Percentiles rank a stretch among this genome's conserved stretches.
These are phyloP conservation scores for Pemphigus obesinymphae DNA, from an alignment of 1,140 invertebrate species.

Conservation along the genomic window DNA sequence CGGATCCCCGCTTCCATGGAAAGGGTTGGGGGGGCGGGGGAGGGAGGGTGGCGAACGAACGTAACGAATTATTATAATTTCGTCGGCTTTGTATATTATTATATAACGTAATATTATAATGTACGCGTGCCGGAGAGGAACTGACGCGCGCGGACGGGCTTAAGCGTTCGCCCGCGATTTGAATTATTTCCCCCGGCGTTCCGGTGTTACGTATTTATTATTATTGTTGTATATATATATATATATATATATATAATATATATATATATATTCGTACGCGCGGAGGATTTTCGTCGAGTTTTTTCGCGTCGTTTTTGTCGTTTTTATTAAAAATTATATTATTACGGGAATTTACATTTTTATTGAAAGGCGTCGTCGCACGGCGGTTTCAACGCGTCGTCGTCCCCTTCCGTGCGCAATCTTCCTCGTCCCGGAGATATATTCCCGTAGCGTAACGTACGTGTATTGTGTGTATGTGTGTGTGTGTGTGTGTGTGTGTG, in stretches of 20 bases:
- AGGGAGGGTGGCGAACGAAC: background rate
- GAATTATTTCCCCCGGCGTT: background rate
- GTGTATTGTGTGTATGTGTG: background rate
- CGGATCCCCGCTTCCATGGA: no score
- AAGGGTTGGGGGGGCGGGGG: no score
- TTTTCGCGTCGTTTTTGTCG: background rate
- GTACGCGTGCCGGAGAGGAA: background rate
- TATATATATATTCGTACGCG: background rate
- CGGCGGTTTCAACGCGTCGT: background rate
- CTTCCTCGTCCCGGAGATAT: background rate
- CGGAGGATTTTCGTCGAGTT: background rate
- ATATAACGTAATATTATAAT: background rate
- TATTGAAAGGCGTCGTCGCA: slow-evolving; percentile 31
- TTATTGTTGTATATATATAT: background rate
- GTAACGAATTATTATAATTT: background rate
- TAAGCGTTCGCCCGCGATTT: background rate
- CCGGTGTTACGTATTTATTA: no score
- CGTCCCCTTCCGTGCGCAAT: background rate
- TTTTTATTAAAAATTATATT: slow-evolving; percentile 35
- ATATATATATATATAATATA: background rate
- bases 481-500: background rate
- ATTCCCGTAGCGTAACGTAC: background rate
- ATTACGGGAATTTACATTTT: slow-evolving; percentile 38
- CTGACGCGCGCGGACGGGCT: background rate
- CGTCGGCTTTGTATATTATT: background rate